phyloP scores from a whole-genome alignment of 2,888 invertebrate species.

The Litoditis marina region DNA sequence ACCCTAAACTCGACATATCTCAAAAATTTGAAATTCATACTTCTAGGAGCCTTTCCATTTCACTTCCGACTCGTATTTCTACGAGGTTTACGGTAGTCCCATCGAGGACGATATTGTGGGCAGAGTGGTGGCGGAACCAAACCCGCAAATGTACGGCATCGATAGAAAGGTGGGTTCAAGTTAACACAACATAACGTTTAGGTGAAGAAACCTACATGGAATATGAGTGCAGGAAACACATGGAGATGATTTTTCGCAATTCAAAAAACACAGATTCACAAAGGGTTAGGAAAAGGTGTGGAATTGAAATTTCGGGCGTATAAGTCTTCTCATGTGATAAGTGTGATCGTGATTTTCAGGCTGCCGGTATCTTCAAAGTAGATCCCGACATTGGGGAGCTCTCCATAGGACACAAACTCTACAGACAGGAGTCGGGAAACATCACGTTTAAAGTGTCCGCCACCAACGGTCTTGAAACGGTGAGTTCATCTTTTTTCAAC shows the following conservation, averaged over 20 bases:
- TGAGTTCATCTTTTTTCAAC: conserved; percentile 13
- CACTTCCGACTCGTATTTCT: conserved; percentile 23
- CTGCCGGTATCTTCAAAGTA: conserved; percentile 28
- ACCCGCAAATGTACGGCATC: conserved; percentile 34
- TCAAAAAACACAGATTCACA: no score
- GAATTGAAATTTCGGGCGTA: no score
- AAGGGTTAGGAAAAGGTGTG: no score
- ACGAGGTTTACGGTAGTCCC: conserved; percentile 31
- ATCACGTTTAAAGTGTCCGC: conserved; percentile 31
- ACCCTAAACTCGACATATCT: no score
- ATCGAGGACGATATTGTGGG: conserved; percentile 27
- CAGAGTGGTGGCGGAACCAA: conserved; percentile 31
- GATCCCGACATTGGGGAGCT: conserved; percentile 30
- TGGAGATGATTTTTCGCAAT: no score
- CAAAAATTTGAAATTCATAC: no score
- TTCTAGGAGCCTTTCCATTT: conserved; percentile 24
- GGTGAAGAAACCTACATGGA: background rate
- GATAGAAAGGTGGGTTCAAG: conserved; percentile 23
- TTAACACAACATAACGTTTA: no score
- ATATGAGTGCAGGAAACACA: no score
- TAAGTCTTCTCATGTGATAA: no score
- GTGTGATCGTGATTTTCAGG: no score
- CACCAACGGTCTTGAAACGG: conserved; percentile 40
- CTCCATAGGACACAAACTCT: conserved; percentile 24
- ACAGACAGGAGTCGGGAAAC: conserved; percentile 19